Evolutionary conservation across 2,797 vertebrate species (phyloP).

Genomic region (Pseudotriccus pelzelni): DNA sequence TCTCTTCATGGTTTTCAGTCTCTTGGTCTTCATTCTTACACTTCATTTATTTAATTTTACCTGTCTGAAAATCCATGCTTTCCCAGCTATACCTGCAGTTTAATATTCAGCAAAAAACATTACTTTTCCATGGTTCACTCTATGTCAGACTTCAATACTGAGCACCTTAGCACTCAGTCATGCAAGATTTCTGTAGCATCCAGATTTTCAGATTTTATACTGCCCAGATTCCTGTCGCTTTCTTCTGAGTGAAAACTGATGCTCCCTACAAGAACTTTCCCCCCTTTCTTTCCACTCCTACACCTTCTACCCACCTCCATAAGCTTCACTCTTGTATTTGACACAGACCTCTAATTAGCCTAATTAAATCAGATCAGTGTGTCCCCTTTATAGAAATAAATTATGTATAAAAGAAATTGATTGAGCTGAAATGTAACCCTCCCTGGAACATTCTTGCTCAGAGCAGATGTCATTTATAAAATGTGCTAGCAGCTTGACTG

Average conservation of each 20-base stretch:
- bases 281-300: not conserved
- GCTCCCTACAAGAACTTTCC: not conserved
- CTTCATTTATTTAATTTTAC: not conserved
- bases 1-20: not conserved
- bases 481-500: not conserved
- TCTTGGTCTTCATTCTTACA: not conserved
- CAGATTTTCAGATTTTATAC: not conserved
- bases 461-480: constrained; percentile 31
- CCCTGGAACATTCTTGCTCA: not conserved
- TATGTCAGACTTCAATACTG: not conserved
- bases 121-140: not conserved
- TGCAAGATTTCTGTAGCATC: not conserved
- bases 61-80: not conserved
- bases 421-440: not conserved
- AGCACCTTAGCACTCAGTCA: not conserved
- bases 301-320: not conserved
- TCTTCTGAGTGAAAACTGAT: constrained; percentile 5
- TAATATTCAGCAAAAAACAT: not conserved
- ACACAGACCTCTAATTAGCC: constrained; percentile 37
- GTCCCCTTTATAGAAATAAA: constrained; percentile 26
- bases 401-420: not conserved
- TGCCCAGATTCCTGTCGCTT: not conserved
- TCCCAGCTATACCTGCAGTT: not conserved
- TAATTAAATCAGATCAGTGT: constrained; percentile 34
- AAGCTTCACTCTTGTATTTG: constrained; percentile 17